Evolutionary conservation across 2,797 vertebrate species (phyloP).

Genomic region (Enteromius mattozi): DNA sequence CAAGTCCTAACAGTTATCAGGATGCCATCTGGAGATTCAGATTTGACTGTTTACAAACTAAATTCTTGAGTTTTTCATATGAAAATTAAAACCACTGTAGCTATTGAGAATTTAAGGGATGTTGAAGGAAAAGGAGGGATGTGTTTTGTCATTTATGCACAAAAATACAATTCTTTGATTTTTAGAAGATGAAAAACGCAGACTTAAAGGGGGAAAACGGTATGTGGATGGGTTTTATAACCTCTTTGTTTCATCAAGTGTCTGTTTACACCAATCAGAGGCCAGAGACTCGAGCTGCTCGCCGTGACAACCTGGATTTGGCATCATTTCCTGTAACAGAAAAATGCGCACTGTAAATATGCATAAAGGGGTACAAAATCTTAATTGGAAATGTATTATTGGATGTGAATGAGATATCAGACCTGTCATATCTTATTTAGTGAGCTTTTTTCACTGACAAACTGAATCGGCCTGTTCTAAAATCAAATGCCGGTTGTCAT

Average conservation of each 20-base stretch:
- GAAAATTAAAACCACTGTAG: constrained; percentile 65
- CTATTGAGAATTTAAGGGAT: constrained; percentile 65
- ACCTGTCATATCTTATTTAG: constrained; percentile 1
- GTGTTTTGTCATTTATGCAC: constrained; percentile 63
- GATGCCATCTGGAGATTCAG: constrained; percentile 56
- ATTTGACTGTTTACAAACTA: constrained; percentile 52
- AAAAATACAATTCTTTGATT: constrained; percentile 40
- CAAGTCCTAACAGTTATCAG: constrained; percentile 34
- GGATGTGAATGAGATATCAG: not conserved
- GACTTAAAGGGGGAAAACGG: constrained; percentile 35
- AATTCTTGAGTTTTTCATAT: constrained; percentile 3
- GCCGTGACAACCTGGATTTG: constrained; percentile 18
- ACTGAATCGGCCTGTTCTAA: not conserved
- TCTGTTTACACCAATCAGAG: constrained; percentile 60
- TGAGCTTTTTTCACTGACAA: not conserved
- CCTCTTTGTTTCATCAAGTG: constrained; percentile 53
- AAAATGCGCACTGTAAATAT: not conserved
- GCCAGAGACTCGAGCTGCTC: constrained; percentile 48
- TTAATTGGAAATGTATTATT: not conserved
- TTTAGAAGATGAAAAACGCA: constrained; percentile 34
- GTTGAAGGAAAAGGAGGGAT: constrained; percentile 69
- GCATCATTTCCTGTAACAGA: not conserved
- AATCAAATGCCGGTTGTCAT: constrained; percentile 25
- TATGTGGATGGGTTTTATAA: constrained; percentile 49
- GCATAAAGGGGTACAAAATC: not conserved